These are phyloP conservation scores for Scrobipalpa costella DNA, from an alignment of 2,888 invertebrate species.

Conservation along the genomic window DNA sequence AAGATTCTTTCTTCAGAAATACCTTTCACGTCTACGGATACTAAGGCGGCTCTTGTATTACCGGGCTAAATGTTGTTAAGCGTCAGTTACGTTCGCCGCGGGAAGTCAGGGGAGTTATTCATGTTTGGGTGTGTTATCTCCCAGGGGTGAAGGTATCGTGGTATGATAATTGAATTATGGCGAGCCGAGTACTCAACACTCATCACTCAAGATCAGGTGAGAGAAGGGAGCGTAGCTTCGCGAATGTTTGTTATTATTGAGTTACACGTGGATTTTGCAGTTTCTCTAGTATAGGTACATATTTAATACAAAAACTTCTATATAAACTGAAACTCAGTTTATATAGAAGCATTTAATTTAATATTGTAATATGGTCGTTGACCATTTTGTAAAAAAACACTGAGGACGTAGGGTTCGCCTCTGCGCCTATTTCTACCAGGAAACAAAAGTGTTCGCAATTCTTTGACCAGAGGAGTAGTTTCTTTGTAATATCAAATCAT, in stretches of 20 bases:
- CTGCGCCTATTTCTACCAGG: too few relatives aligned
- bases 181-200: constrained; percentile 53
- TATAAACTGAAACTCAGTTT: too few relatives aligned
- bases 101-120: constrained; percentile 35
- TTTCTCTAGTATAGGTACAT: too few relatives aligned
- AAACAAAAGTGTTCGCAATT: too few relatives aligned
- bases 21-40: background rate
- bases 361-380: too few relatives aligned
- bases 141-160: constrained; percentile 41
- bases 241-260: background rate
- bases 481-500: too few relatives aligned
- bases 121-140: constrained; percentile 41
- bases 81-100: background rate
- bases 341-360: too few relatives aligned
- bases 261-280: too few relatives aligned
- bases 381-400: too few relatives aligned
- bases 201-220: constrained; percentile 56
- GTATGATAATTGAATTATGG: constrained; percentile 60
- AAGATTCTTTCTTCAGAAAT: background rate
- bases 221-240: constrained; percentile 38
- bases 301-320: too few relatives aligned
- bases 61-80: background rate
- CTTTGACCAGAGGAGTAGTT: too few relatives aligned
- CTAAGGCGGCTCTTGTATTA: background rate
- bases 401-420: too few relatives aligned